Conservation (phyloP, 2,797 vertebrate genomes). For the Melanotaenia maccullochi region DNA sequence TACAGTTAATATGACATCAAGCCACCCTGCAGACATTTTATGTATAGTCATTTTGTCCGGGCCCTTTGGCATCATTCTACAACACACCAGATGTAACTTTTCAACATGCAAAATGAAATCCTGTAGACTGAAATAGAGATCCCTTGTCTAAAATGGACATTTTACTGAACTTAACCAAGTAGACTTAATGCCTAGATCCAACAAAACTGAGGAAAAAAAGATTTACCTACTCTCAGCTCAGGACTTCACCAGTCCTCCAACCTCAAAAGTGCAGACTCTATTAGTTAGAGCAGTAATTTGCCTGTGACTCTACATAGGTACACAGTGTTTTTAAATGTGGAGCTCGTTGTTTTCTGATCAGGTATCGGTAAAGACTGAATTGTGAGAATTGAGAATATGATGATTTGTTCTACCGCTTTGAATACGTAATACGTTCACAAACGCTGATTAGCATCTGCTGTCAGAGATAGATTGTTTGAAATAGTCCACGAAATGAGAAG, state of each 20-base stretch:
- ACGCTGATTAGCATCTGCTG: not conserved
- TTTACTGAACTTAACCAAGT: not conserved
- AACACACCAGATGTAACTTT: not conserved
- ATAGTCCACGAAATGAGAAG: not conserved
- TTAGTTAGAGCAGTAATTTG: not conserved
- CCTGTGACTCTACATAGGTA: not conserved
- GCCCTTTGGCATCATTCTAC: not conserved
- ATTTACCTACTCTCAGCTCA: not conserved
- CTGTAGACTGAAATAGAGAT: no score
- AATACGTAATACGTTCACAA: not conserved
- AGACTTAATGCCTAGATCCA: not conserved
- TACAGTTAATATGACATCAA: no score
- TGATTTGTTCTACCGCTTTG: not conserved
- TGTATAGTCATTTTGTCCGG: no score
- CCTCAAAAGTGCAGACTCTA: not conserved
- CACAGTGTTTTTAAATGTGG: not conserved
- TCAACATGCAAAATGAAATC: not conserved
- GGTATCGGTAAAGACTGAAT: not conserved
- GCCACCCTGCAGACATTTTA: no score
- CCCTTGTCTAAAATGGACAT: no score
- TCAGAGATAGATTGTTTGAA: not conserved
- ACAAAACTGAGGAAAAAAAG: no score
- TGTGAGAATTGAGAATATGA: not conserved
- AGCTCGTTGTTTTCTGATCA: not conserved
- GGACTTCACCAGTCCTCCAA: not conserved